Percentiles rank a stretch among this genome's conserved stretches.
Evolutionary conservation across 2,888 invertebrate genomes (phyloP).

Genomic region (Nymphalis c-album): DNA sequence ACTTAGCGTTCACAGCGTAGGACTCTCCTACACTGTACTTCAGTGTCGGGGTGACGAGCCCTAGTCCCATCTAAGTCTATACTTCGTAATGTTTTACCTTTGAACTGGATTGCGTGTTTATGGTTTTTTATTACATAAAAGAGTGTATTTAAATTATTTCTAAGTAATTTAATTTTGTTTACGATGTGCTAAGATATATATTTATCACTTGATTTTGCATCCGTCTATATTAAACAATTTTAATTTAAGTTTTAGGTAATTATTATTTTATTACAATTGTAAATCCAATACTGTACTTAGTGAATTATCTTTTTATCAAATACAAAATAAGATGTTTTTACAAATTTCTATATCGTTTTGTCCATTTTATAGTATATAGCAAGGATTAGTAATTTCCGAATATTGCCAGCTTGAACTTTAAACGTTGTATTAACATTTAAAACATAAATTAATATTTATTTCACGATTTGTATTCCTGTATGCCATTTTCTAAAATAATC

Average conservation of each 20-base stretch:
- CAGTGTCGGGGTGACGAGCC: conserved; percentile 44
- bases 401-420: too few species aligned
- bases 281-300: conserved; percentile 34
- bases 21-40: conserved; percentile 29
- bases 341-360: neutral
- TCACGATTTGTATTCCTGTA: neutral
- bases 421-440: too few species aligned
- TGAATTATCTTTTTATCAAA: conserved; percentile 24
- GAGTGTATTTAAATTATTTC: conserved; percentile 43
- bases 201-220: conserved; percentile 31
- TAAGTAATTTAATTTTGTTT: conserved; percentile 26
- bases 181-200: conserved; percentile 25
- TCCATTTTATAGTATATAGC: too few species aligned
- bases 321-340: conserved; percentile 2
- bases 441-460: too few species aligned
- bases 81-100: conserved; percentile 45
- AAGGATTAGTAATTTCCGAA: too few species aligned
- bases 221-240: conserved; percentile 34
- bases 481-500: conserved; percentile 1
- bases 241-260: conserved; percentile 31
- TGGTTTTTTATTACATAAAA: conserved; percentile 36
- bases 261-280: conserved; percentile 27
- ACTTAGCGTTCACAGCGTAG: conserved; percentile 40
- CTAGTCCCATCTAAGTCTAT: conserved; percentile 64
- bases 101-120: conserved; percentile 43